Conservation (phyloP, 2,888 invertebrate genomes). For the Latrodectus hesperus region DNA sequence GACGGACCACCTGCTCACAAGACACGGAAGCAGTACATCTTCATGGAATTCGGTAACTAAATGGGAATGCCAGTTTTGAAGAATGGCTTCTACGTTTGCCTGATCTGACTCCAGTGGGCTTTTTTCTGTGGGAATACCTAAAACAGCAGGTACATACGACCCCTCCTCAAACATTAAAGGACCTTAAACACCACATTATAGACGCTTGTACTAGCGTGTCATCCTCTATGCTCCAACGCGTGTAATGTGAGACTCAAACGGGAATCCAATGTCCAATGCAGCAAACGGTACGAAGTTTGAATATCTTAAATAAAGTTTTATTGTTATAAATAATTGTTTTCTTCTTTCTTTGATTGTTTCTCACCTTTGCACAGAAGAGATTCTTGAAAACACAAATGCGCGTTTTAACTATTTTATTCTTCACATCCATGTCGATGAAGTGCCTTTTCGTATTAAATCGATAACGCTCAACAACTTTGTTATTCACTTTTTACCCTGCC, state of each 20-base stretch:
- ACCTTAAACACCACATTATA: slow-evolving; percentile 1
- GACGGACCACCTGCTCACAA: neutral
- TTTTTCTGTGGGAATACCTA: neutral
- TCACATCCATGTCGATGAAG: neutral
- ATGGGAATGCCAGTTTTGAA: neutral
- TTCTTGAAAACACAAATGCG: neutral
- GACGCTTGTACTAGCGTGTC: neutral
- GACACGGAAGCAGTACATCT: neutral
- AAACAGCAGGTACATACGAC: neutral
- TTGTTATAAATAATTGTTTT: too few relatives aligned
- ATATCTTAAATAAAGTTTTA: neutral
- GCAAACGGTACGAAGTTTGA: neutral
- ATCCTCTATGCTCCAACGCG: neutral
- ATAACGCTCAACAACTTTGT: neutral
- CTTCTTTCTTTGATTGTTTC: neutral
- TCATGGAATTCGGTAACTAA: neutral
- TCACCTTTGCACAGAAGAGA: neutral
- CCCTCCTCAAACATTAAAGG: neutral
- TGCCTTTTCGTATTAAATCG: neutral
- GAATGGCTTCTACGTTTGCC: neutral
- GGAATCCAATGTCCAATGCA: neutral
- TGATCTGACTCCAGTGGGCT: neutral
- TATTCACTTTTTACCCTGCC: neutral
- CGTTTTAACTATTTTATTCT: neutral
- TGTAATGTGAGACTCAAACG: neutral